phyloP scores from a whole-genome alignment of 2,888 invertebrate species.

The Microplitis deprimator region DNA sequence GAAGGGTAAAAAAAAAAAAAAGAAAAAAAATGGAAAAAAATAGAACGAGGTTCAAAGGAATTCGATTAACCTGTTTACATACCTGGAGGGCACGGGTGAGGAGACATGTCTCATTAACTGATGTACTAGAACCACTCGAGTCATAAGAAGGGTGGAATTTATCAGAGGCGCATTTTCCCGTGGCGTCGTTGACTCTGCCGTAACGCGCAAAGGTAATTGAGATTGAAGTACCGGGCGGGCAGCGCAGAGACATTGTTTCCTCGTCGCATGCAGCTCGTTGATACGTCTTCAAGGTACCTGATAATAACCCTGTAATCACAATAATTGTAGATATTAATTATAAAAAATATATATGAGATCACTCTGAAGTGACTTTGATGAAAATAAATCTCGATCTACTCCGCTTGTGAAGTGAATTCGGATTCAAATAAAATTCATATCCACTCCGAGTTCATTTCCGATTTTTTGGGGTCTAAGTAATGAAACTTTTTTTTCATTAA shows the following conservation, averaged over 20 bases:
- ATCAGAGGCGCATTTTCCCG: conserved; percentile 72
- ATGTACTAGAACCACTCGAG: conserved; percentile 66
- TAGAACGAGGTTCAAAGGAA: background rate
- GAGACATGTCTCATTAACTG: conserved; percentile 78
- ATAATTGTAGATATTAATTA: conserved; percentile 28
- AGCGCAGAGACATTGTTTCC: conserved; percentile 87
- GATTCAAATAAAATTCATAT: no score
- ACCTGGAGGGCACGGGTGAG: conserved; percentile 88
- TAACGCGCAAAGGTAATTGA: conserved; percentile 93
- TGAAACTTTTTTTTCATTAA: no score
- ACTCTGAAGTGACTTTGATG: background rate
- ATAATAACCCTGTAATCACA: conserved; percentile 82
- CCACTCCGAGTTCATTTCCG: no score
- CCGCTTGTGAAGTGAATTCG: no score
- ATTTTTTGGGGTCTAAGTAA: no score
- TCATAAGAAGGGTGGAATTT: conserved; percentile 10
- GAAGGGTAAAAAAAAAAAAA: background rate
- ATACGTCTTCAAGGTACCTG: conserved; percentile 91
- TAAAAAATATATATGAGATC: conserved; percentile 5
- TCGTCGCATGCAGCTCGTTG: conserved; percentile 94
- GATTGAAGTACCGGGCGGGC: conserved; percentile 93
- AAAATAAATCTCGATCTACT: background rate
- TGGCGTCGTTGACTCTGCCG: conserved; percentile 77
- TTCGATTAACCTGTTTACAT: conserved; percentile 63
- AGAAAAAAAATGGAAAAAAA: background rate